Evolutionary conservation across 2,113 vertebrate species (phyloP).

Genomic region (Lethenteron reissneri): DNA sequence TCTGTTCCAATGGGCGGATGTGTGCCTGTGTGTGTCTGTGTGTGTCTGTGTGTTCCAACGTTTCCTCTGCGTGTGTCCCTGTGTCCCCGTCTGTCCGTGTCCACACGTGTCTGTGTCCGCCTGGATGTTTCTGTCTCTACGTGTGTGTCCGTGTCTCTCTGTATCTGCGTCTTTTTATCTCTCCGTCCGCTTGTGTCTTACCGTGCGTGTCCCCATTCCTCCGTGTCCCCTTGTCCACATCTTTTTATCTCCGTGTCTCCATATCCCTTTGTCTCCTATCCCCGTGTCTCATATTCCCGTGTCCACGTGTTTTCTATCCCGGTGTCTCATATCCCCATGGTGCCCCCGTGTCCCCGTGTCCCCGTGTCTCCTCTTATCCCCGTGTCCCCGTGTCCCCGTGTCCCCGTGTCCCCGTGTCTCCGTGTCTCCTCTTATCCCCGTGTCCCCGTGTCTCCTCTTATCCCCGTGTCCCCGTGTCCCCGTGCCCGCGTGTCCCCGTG

Average conservation of each 20-base stretch:
- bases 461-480: background rate
- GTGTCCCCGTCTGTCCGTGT: background rate
- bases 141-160: background rate
- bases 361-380: background rate
- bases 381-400: background rate
- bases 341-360: conserved; percentile 2
- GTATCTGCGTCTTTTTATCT: background rate
- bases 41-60: background rate
- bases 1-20: no score
- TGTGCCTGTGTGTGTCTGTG: background rate
- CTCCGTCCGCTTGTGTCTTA: no score
- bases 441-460: background rate
- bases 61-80: background rate
- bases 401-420: background rate
- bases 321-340: background rate
- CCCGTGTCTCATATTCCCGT: background rate
- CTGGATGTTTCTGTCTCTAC: background rate
- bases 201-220: background rate
- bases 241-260: background rate
- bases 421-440: background rate
- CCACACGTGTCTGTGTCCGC: background rate
- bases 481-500: conserved; percentile 1
- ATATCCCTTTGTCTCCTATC: background rate
- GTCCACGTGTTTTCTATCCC: background rate
- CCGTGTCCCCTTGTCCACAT: background rate